A percentile compares a stretch with the other conserved stretches of the same genome.
phyloP scores from a whole-genome alignment of 2,797 vertebrate species.

The Muscicapa striata region DNA sequence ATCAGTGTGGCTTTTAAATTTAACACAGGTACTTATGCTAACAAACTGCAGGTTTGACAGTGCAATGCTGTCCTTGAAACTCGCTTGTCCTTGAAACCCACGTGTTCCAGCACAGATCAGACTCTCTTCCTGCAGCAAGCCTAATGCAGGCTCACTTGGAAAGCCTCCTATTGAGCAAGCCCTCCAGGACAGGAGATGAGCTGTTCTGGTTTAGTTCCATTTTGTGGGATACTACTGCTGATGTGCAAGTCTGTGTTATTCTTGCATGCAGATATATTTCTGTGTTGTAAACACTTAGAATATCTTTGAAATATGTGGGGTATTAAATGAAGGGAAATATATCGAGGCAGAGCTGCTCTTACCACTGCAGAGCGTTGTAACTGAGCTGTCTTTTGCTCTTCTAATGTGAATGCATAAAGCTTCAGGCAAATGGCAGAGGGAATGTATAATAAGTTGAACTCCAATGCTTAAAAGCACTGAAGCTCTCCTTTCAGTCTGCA shows the following conservation, averaged over 20 bases:
- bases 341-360: background rate
- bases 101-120: background rate
- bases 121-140: background rate
- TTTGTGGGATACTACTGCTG: background rate
- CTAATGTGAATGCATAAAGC: background rate
- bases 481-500: background rate
- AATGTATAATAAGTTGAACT: background rate
- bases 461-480: background rate
- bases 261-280: background rate
- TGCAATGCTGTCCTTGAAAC: background rate
- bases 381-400: background rate
- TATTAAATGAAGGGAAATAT: background rate
- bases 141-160: background rate
- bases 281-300: background rate
- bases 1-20: background rate
- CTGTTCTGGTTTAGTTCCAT: background rate
- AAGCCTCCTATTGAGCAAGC: background rate
- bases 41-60: background rate
- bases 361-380: background rate
- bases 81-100: background rate
- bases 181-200: background rate
- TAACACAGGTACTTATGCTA: background rate
- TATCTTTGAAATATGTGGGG: background rate
- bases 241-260: background rate
- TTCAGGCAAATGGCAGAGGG: constrained; percentile 24